Evolutionary conservation across 2,797 vertebrate genomes (phyloP), one percentile per base, ranked within the genome.

Genomic region (Neostethus bicornis): DNA sequence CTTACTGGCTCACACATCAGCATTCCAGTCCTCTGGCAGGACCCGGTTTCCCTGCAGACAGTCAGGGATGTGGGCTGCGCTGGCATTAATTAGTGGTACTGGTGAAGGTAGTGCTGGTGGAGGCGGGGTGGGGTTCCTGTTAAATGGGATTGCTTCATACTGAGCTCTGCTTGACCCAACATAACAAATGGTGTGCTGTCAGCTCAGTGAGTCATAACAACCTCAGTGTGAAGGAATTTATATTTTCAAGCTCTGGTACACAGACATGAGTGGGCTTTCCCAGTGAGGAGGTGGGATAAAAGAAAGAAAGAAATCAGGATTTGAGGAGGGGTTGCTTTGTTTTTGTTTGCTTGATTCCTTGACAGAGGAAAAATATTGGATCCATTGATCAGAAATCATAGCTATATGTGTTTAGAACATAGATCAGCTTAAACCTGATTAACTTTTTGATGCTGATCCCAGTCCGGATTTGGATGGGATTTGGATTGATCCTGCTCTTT

Each of bases 11-110:
- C 71, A 80, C 73, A 73, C 83, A 84, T 66, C 46, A 80, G 75
- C 74, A 88, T 85, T 87, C 84, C 80, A 69, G 71, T 66, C 38
- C 69, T 46, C 77, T 81, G 75, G 73, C 81, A 86, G 66, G 67
- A 81, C 65, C 51, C 51, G 60, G 64, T 70, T 75, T 49, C 82
- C 71, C 71, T 80, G 73, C 35, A 64, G 78, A 73, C 55, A 65
- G 71, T 64, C 61, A 8, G 35, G 53, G 75, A 63, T 71, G 69
- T 55, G 51, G 60, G 54, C 61, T 64, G 70, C 8, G 21, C 29
- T 78, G 77, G 60, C 42, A 66, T 64, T 55, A 60, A 58, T 54
- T 53, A 38, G 48, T 19, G 1, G 35, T 1, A n/a, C 51, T 37
- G 35, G 31, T 44, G 41, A 31, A 20, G 11, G 52, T 12, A 11